Conservation (phyloP, 2,888 invertebrate genomes). For the Acleris literana region DNA sequence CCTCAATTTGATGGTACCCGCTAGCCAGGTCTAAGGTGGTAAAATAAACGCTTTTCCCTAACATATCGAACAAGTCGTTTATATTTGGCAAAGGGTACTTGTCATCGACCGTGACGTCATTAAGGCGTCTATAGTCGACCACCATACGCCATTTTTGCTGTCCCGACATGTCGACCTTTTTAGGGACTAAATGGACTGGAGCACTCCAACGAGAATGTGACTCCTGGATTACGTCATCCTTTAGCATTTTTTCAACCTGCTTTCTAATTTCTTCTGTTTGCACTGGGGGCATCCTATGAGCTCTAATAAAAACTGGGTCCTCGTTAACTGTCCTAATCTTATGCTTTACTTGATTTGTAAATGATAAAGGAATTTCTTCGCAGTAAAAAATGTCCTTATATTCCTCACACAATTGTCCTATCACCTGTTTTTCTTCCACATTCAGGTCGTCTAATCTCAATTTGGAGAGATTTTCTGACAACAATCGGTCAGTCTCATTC, state of each 20-base stretch:
- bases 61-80: conserved; percentile 31
- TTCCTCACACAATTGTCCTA: conserved; percentile 12
- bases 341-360: conserved; percentile 18
- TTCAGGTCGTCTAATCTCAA: conserved; percentile 13
- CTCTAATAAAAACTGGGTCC: conserved; percentile 45
- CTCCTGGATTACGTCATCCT: conserved; percentile 50
- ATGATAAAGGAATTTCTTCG: conserved; percentile 17
- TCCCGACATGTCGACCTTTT: conserved; percentile 51
- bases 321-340: conserved; percentile 40
- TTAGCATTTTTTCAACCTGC: conserved; percentile 48
- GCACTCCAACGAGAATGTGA: conserved; percentile 52
- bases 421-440: conserved; percentile 8
- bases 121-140: conserved; percentile 42
- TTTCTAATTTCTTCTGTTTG: conserved; percentile 47
- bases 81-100: conserved; percentile 46
- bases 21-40: conserved; percentile 45
- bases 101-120: conserved; percentile 48
- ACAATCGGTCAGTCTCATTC: background rate
- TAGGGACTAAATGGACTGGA: conserved; percentile 56
- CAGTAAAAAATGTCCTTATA: conserved; percentile 26
- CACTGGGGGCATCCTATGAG: conserved; percentile 44
- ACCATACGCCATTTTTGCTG: conserved; percentile 50
- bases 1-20: conserved; percentile 46
- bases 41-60: conserved; percentile 9
- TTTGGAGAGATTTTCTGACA: conserved; percentile 12